Evolutionary conservation across 2,113 vertebrate genomes (phyloP), one percentile per base, ranked within the genome.

Genomic region (Mormyrus iriodes): DNA sequence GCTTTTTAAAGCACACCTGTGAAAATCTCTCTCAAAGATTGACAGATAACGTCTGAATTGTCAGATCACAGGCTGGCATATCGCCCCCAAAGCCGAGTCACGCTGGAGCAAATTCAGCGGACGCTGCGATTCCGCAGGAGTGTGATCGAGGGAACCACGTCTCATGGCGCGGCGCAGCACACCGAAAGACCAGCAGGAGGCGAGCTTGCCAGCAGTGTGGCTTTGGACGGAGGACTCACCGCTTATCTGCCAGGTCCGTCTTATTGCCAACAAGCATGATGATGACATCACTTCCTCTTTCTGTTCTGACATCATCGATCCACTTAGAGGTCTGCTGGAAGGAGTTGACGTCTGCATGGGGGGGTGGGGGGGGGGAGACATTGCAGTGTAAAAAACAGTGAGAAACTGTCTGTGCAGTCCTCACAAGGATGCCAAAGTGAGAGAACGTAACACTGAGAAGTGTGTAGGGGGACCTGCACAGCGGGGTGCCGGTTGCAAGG

Each of bases 211-310:
- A 39, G 31, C 69, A 53, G 2, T 24, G 42, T 0, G 17, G 6
- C 31, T 46, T 51, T 31, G 6, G n/a, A 31, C 42, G 8, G n/a
- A 87, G 65, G 10, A 89, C 92, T 69, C 91, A 98, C 97, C 97
- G 97, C 93, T 98, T 98, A 91, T 98, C 97, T 17, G 96, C 97
- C 90, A 98, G 95, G 91, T 98, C 97, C 27, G 97, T 98, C 94
- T 98, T 98, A 91, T 98, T 98, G 93, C 97, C 97, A 73, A 98
- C 97, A 1, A 98, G 95, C 97, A 98, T 98, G 88, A 98, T 98
- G 93, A 98, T 98, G 93, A 98, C 97, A 82, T 98, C 97, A 90
- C 97, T 97, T 94, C 97, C 97, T 91, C 97, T 93, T 95, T 98
- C 97, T 91, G 97, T 98, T 94, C 97, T 94, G 92, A 98, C 97